Conservation (phyloP, 2,113 vertebrate species). For the Tragelaphus scriptus region DNA sequence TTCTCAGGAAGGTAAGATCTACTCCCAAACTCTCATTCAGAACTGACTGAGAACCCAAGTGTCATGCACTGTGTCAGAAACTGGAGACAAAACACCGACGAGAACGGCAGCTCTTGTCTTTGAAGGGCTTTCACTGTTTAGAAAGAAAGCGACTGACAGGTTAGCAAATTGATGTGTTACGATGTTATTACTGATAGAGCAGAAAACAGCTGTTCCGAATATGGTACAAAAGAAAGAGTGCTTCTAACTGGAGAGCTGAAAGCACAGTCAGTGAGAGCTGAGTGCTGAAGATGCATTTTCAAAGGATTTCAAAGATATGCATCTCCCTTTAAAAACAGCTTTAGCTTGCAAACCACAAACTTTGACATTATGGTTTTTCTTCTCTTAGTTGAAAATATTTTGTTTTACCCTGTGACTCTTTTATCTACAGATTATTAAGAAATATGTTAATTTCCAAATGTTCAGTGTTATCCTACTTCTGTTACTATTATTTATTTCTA, state of each 20-base stretch:
- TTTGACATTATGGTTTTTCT: background rate
- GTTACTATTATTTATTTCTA: background rate
- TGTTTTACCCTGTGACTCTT: background rate
- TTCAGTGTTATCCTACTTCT: background rate
- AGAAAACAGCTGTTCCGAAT: background rate
- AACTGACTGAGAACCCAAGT: background rate
- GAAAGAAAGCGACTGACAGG: background rate
- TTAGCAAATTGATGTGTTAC: accelerated
- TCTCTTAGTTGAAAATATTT: background rate
- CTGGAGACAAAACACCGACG: background rate
- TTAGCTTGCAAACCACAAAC: background rate
- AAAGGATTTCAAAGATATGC: background rate
- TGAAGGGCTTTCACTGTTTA: background rate
- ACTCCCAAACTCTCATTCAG: background rate
- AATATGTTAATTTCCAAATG: background rate
- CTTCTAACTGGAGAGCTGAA: background rate
- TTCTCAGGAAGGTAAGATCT: background rate
- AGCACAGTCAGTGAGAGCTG: background rate
- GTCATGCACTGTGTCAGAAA: background rate
- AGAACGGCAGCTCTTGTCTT: background rate
- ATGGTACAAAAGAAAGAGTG: background rate
- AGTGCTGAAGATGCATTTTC: background rate
- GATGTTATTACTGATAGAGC: accelerated
- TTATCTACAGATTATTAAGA: background rate
- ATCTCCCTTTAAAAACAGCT: background rate